phyloP scores from a whole-genome alignment of 2,113 vertebrate species.

The Saccopteryx leptura region DNA sequence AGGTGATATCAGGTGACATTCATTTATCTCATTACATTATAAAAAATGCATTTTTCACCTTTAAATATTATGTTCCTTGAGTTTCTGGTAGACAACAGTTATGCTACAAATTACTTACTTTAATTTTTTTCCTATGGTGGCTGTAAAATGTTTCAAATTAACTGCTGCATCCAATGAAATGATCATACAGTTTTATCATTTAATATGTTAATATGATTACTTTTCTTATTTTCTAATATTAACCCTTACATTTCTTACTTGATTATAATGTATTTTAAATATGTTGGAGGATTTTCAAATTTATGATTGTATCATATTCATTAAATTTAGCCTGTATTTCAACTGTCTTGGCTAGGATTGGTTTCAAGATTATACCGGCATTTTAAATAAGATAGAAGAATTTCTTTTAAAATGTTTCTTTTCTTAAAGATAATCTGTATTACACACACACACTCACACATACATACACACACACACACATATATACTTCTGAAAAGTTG shows the following conservation, averaged over 20 bases:
- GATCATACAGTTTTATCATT: neutral
- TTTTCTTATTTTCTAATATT: neutral
- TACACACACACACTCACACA: neutral
- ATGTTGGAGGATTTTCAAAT: neutral
- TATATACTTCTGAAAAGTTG: neutral
- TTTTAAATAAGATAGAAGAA: neutral
- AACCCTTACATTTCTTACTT: neutral
- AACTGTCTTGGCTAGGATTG: neutral
- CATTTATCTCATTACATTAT: neutral
- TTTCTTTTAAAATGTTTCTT: neutral
- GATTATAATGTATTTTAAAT: neutral
- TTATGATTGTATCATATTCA: neutral
- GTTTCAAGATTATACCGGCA: neutral
- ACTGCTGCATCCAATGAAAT: neutral
- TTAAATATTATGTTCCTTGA: neutral
- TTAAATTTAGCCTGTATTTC: neutral
- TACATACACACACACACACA: neutral
- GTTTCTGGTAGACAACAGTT: neutral
- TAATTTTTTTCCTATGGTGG: neutral
- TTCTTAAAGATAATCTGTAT: neutral
- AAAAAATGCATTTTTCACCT: neutral
- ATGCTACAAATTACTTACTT: neutral
- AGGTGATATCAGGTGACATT: neutral
- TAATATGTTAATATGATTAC: neutral
- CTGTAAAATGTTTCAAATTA: neutral